Percentiles rank a stretch among this genome's conserved stretches.
Conservation (phyloP, 2,113 vertebrate species). For the Melanotaenia duboulayi region DNA sequence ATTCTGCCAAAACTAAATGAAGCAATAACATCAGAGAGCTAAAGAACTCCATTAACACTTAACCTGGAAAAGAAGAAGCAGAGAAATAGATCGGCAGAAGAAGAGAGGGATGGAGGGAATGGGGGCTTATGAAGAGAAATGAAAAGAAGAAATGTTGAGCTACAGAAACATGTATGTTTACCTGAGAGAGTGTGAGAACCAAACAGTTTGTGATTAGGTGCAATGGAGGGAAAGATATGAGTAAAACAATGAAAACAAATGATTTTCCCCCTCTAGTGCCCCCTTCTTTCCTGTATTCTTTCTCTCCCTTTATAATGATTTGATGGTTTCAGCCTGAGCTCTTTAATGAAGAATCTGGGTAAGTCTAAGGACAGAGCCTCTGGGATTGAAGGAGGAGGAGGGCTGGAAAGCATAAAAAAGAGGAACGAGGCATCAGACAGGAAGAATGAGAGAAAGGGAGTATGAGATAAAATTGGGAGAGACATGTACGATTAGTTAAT, state of each 20-base stretch:
- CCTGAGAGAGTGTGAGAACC: constrained; percentile 13
- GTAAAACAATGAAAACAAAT: constrained; percentile 42
- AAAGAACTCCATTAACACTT: constrained; percentile 78
- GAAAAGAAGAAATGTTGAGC: constrained; percentile 13
- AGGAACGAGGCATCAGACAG: constrained; percentile 24
- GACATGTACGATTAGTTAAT: constrained; percentile 36
- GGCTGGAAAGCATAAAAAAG: constrained; percentile 36
- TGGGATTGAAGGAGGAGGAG: constrained; percentile 41
- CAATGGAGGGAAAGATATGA: constrained; percentile 9
- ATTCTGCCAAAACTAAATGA: constrained; percentile 81
- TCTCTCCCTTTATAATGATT: constrained; percentile 58
- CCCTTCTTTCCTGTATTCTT: constrained; percentile 14
- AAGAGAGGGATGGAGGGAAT: constrained; percentile 35
- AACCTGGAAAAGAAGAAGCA: constrained; percentile 54
- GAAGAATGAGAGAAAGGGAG: constrained; percentile 26
- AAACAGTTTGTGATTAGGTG: constrained; percentile 35
- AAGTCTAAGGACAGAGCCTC: constrained; percentile 70
- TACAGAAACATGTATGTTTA: constrained; percentile 31
- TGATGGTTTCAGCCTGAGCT: constrained; percentile 68
- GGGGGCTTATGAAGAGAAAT: constrained; percentile 11
- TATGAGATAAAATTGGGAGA: constrained; percentile 41
- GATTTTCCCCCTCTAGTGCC: constrained; percentile 36
- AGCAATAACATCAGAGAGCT: constrained; percentile 79
- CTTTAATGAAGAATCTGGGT: constrained; percentile 75
- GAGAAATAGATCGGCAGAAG: constrained; percentile 16